Evolutionary conservation across 2,888 invertebrate genomes (phyloP).

Genomic region (Periphyllus acericola): DNA sequence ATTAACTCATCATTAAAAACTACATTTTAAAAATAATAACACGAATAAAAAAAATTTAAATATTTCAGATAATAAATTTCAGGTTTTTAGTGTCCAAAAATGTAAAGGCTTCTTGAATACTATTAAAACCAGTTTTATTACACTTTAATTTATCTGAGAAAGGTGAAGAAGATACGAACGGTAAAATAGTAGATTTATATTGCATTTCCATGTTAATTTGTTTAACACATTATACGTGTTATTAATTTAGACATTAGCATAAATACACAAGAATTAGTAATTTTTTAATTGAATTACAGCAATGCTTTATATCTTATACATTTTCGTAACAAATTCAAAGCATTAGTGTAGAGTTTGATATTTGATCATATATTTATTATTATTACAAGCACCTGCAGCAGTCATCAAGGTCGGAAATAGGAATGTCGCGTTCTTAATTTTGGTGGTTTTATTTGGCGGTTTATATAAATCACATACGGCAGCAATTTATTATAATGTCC

Average conservation of each 20-base stretch:
- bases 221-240: conserved; percentile 43
- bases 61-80: conserved; percentile 39
- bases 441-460: conserved; percentile 40
- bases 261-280: conserved; percentile 11
- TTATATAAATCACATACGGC: conserved; percentile 50
- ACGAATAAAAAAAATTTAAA: conserved; percentile 14
- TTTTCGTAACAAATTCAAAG: conserved; percentile 17
- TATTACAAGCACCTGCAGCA: neutral
- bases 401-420: conserved; percentile 48
- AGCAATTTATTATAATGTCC: conserved; percentile 28
- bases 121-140: conserved; percentile 51
- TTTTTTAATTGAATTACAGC: conserved; percentile 38
- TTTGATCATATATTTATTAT: conserved; percentile 5
- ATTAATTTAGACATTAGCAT: conserved; percentile 51
- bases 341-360: neutral
- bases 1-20: conserved; percentile 35
- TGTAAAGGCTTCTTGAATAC: conserved; percentile 46
- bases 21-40: neutral
- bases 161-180: neutral
- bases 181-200: conserved; percentile 31
- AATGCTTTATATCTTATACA: neutral
- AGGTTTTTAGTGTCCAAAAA: conserved; percentile 30
- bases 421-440: conserved; percentile 41
- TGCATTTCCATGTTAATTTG: conserved; percentile 53
- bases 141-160: conserved; percentile 6